A percentile compares a stretch with the other conserved stretches of the same genome.
Evolutionary conservation across 2,113 vertebrate species (phyloP).

Genomic region (Polyodon spathula): DNA sequence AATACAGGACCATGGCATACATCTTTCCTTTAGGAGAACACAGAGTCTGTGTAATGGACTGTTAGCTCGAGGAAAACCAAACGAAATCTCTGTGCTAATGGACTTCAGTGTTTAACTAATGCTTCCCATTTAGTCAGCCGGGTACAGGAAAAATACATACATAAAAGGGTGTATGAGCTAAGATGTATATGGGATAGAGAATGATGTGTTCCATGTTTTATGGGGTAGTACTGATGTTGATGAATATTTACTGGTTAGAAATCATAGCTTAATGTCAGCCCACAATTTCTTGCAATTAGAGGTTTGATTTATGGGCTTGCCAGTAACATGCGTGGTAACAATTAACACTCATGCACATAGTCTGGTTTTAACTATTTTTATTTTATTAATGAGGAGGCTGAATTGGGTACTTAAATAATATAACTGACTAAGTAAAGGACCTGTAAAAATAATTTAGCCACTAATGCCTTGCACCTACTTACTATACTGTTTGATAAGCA

Average conservation of each 20-base stretch:
- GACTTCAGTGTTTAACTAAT: constrained; percentile 40
- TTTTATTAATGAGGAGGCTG: constrained; percentile 60
- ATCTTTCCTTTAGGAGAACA: constrained; percentile 25
- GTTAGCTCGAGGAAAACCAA: constrained; percentile 28
- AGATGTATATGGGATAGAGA: constrained; percentile 48
- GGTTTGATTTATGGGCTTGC: constrained; percentile 59
- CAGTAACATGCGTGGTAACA: constrained; percentile 52
- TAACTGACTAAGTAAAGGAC: constrained; percentile 33
- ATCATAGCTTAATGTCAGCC: constrained; percentile 69
- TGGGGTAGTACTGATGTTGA: constrained; percentile 55
- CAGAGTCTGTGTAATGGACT: constrained; percentile 22
- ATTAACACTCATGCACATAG: too few relatives aligned
- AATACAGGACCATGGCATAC: constrained; percentile 21
- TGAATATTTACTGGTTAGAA: constrained; percentile 61
- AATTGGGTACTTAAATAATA: constrained; percentile 42
- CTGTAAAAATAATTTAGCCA: constrained; percentile 13
- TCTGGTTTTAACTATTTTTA: constrained; percentile 40
- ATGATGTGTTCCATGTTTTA: constrained; percentile 49
- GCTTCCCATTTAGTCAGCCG: constrained; percentile 42
- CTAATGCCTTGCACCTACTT: too few relatives aligned
- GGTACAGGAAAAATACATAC: constrained; percentile 53
- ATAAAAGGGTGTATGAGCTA: constrained; percentile 43
- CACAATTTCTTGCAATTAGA: constrained; percentile 67
- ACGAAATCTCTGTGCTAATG: constrained; percentile 14
- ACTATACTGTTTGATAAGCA: too few relatives aligned